Base-by-base conservation (phyloP, 2,888 invertebrate species). In the Adelphocoris suturalis region DNA sequence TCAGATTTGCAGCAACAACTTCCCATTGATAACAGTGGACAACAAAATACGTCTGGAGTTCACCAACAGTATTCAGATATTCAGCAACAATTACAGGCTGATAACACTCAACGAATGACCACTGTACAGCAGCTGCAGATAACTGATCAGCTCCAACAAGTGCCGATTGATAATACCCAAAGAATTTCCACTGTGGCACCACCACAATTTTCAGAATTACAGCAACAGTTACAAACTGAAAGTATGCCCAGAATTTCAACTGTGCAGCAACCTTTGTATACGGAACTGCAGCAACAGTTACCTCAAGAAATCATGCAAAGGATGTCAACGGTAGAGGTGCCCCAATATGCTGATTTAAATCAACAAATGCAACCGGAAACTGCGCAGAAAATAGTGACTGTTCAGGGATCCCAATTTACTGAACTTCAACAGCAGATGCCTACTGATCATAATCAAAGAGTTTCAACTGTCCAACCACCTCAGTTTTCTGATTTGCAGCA, bases 111-210 rank as follows among this genome's bases (percentile, higher is more conserved):
- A 16, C 61, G 90, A 47, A 86, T 89, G 37, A 52, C 94, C 91
- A 93, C 93, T 86, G 92, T 93, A 57, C 92, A 94, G 23, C 93
- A 93, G 13, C 19, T 28, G 13, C 85, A 55, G 23, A 23, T 4
- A n/a, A 19, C 55, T 82, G 52, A 47, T 61, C 85, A 85, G 68
- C n/a, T 68, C 68, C 68, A 68, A 68, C 57, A 85, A 37, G 23
- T 27, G 13, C 27, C 48, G 1, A 61, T 12, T 28, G 85, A 89
- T 55, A 80, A 19, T n/a, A 0, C 47, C 4, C 86, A 76, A 9
- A 68, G 76, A 28, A 48, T 90, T 11, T 80, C 90, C 11, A 86
- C 80, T 28, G 52, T 55, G 55, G 89, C 89, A 28, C 80, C 90
- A 28, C 87, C 80, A 47, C 61, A 89, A 47, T 76, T 57, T 85